Conservation (phyloP, 1,140 invertebrate species). For the Eriocheir sinensis region DNA sequence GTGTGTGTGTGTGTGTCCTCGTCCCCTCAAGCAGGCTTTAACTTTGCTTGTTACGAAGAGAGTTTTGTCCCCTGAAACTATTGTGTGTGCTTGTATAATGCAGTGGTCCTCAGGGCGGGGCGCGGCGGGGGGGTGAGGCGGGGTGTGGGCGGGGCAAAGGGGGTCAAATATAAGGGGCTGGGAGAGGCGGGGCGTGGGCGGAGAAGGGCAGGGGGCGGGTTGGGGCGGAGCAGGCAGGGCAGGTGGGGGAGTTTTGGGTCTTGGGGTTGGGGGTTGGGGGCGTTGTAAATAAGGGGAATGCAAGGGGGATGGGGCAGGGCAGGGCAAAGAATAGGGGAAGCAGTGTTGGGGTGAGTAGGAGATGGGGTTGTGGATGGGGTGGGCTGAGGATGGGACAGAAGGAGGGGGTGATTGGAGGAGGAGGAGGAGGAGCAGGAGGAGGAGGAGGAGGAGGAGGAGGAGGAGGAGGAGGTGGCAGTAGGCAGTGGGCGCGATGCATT, state of each 20-base stretch:
- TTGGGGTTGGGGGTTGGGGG: no score
- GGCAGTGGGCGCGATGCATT: neutral
- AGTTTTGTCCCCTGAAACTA: constrained; percentile 24
- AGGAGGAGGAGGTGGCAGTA: no score
- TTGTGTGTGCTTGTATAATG: constrained; percentile 25
- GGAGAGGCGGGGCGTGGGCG: neutral
- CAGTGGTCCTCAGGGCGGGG: neutral
- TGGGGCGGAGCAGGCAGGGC: neutral
- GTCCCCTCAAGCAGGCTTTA: constrained; percentile 4
- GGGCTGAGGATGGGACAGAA: no score
- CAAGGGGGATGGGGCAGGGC: no score
- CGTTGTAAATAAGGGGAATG: no score
- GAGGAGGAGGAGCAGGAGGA: neutral
- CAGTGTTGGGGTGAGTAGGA: no score
- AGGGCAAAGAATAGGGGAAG: no score
- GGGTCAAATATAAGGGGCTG: no score
- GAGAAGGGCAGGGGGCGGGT: neutral
- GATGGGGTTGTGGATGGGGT: no score
- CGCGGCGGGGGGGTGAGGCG: neutral
- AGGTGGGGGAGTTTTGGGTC: neutral
- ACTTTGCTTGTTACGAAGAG: constrained; percentile 16
- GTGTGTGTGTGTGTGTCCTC: constrained; percentile 4
- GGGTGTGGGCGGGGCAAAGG: neutral
- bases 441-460: neutral
- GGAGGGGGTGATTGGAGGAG: neutral